Evolutionary conservation across 2,888 invertebrate species (phyloP).

Genomic region (Anorthoa munda): DNA sequence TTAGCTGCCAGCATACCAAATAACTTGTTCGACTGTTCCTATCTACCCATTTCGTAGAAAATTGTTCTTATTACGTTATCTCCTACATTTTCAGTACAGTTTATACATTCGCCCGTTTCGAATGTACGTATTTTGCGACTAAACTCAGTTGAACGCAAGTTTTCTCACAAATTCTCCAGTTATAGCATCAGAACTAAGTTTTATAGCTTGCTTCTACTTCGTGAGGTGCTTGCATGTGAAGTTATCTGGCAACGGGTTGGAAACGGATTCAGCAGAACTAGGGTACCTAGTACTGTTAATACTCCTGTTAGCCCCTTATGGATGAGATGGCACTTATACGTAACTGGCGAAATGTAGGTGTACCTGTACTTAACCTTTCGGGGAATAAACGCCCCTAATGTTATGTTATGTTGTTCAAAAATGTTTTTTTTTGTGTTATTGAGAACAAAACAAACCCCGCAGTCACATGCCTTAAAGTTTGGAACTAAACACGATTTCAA

Average conservation of each 20-base stretch:
- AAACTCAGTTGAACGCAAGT: background rate
- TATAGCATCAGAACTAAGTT: slow-evolving; percentile 13
- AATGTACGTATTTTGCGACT: background rate
- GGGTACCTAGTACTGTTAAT: too few species aligned
- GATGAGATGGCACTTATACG: too few species aligned
- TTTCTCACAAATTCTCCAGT: background rate
- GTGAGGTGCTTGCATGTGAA: too few species aligned
- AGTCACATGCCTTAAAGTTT: background rate
- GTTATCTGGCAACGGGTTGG: too few species aligned
- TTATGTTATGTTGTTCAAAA: background rate
- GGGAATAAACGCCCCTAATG: too few species aligned
- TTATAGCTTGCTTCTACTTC: background rate
- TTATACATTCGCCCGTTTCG: background rate
- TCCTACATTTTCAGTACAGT: background rate
- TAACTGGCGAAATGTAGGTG: too few species aligned
- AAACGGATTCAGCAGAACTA: too few species aligned
- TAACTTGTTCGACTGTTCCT: background rate
- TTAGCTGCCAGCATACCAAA: too few species aligned
- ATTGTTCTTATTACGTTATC: background rate
- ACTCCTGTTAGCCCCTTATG: too few species aligned
- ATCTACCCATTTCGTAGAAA: too few species aligned
- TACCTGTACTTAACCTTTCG: too few species aligned
- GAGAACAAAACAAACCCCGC: background rate
- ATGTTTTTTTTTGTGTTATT: background rate
- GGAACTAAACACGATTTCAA: background rate